Conservation (phyloP, 2,113 vertebrate genomes). For the Gracilinanus agilis region DNA sequence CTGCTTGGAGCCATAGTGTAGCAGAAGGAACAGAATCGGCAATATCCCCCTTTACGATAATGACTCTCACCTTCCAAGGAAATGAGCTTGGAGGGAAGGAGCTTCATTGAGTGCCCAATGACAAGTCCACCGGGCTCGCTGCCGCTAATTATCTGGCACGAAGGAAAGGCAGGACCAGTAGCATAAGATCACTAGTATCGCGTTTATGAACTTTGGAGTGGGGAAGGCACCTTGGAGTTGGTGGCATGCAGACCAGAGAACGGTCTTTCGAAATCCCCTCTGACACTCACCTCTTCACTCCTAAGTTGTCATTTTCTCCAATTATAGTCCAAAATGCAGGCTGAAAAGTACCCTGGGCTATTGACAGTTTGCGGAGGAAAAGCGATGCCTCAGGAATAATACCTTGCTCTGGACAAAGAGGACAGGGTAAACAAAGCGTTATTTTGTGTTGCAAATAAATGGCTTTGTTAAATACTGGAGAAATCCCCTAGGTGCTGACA, state of each 20-base stretch:
- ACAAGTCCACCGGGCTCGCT: constrained; percentile 41
- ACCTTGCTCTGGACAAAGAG: constrained; percentile 64
- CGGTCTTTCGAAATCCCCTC: neutral
- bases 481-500: constrained; percentile 79
- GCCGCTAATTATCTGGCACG: constrained; percentile 42
- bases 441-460: constrained; percentile 85
- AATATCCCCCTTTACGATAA: constrained; percentile 72
- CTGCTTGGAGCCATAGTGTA: constrained; percentile 67
- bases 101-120: constrained; percentile 57
- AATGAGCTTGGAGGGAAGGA: constrained; percentile 56
- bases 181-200: constrained; percentile 11
- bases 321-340: constrained; percentile 64
- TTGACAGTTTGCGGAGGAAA: constrained; percentile 76
- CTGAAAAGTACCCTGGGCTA: constrained; percentile 59
- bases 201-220: constrained; percentile 55
- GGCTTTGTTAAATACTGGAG: constrained; percentile 79
- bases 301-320: constrained; percentile 51
- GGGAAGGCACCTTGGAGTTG: constrained; percentile 61
- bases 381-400: constrained; percentile 79
- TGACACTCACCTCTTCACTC: constrained; percentile 71
- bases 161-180: constrained; percentile 12
- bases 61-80: constrained; percentile 70
- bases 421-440: constrained; percentile 80
- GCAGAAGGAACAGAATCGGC: constrained; percentile 75
- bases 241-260: constrained; percentile 52